These are phyloP conservation scores for Oostethus manadensis DNA, from an alignment of 2,113 vertebrate genomes.

Conservation along the genomic window DNA sequence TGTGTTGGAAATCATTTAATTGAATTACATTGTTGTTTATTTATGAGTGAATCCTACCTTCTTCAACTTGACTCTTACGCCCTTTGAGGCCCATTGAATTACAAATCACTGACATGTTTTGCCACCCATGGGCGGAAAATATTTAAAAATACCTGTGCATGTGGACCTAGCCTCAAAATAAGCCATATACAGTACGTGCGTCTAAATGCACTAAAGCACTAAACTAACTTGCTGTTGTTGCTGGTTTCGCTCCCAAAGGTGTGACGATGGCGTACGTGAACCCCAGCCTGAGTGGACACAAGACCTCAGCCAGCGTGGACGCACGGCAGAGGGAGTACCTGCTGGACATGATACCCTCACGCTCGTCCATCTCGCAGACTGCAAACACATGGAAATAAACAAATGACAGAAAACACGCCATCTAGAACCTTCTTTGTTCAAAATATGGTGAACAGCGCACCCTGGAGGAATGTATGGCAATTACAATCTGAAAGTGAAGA, in stretches of 20 bases:
- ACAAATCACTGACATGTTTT: too few relatives aligned
- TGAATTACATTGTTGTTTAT: too few relatives aligned
- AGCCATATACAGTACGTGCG: background rate
- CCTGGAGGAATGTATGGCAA: constrained; percentile 49
- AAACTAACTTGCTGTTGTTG: constrained; percentile 23
- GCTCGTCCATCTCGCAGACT: constrained; percentile 89
- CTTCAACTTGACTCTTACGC: too few relatives aligned
- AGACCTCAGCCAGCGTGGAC: constrained; percentile 77
- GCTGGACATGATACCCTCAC: constrained; percentile 94
- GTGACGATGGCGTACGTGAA: constrained; percentile 89
- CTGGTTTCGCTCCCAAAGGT: constrained; percentile 64
- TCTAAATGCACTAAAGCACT: background rate
- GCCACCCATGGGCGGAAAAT: too few relatives aligned
- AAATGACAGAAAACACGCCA: constrained; percentile 20
- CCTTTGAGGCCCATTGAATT: too few relatives aligned
- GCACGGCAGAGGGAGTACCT: constrained; percentile 96
- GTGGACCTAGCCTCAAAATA: background rate
- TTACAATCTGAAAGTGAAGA: constrained; percentile 52
- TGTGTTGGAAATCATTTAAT: too few relatives aligned
- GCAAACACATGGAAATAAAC: constrained; percentile 92
- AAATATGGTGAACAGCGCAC: constrained; percentile 45
- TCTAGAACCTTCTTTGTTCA: constrained; percentile 12
- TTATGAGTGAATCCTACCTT: too few relatives aligned
- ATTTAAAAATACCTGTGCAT: background rate
- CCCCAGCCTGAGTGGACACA: constrained; percentile 85